These are phyloP conservation scores for Sebastes oblongus DNA, from an alignment of 2,797 vertebrate genomes.

Conservation along the genomic window DNA sequence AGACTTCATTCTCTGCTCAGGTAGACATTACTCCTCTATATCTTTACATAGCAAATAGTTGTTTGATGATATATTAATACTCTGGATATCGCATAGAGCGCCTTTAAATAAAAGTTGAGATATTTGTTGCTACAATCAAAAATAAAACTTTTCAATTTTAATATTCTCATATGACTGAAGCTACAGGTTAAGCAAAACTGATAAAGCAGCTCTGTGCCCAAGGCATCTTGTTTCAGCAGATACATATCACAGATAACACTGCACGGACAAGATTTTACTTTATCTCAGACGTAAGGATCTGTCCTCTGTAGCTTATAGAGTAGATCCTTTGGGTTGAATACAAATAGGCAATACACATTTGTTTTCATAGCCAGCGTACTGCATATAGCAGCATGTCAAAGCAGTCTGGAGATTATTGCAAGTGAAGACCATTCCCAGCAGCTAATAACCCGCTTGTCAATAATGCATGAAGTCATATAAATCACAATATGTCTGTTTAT, in stretches of 20 bases:
- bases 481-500: conserved; percentile 61
- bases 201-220: neutral
- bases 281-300: conserved; percentile 26
- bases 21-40: too few relatives aligned
- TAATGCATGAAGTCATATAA: conserved; percentile 72
- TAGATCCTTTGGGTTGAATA: conserved; percentile 39
- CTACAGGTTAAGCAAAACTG: conserved; percentile 6
- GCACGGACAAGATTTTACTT: conserved; percentile 19
- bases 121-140: neutral
- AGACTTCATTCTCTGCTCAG: too few relatives aligned
- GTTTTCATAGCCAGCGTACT: conserved; percentile 24
- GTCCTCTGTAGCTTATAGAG: conserved; percentile 28
- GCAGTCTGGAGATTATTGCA: conserved; percentile 56
- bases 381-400: conserved; percentile 40
- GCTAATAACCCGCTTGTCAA: conserved; percentile 67
- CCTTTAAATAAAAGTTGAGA: neutral
- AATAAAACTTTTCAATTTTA: neutral
- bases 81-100: too few relatives aligned
- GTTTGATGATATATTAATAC: too few relatives aligned
- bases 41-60: too few relatives aligned
- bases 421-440: conserved; percentile 46
- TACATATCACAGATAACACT: conserved; percentile 39
- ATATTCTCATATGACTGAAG: neutral
- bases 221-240: conserved; percentile 14
- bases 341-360: conserved; percentile 33